Evolutionary conservation across 2,888 invertebrate genomes (phyloP).

Genomic region (Thysanoteuthis rhombus): DNA sequence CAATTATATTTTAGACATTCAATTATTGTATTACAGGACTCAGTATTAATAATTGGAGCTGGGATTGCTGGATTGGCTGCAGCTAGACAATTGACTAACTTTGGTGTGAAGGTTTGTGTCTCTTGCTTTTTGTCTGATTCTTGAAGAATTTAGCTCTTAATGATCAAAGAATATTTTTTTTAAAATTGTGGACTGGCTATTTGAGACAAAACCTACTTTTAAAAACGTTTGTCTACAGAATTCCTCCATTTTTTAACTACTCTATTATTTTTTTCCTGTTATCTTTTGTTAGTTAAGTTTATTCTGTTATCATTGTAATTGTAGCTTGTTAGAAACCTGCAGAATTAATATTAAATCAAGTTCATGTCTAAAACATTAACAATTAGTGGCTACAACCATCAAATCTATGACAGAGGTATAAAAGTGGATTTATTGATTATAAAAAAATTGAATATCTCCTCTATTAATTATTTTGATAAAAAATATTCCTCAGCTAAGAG

Average conservation of each 20-base stretch:
- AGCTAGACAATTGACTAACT: conserved; percentile 68
- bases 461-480: background rate
- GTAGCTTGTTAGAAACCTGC: background rate
- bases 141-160: background rate
- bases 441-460: background rate
- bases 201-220: background rate
- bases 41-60: conserved; percentile 69
- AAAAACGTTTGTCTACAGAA: background rate
- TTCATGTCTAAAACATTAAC: no score
- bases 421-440: background rate
- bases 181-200: background rate
- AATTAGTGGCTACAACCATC: background rate
- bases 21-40: conserved; percentile 48
- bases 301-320: background rate
- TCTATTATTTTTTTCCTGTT: background rate
- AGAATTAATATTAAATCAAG: background rate
- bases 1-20: background rate
- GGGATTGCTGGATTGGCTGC: conserved; percentile 70
- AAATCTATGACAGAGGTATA: background rate
- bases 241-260: background rate
- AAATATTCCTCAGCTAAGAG: no score
- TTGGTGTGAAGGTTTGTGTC: conserved; percentile 66
- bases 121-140: background rate
- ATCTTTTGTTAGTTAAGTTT: background rate
- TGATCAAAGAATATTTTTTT: background rate